Conservation (phyloP, 2,797 vertebrate genomes). For the Crocidura indochinensis region DNA sequence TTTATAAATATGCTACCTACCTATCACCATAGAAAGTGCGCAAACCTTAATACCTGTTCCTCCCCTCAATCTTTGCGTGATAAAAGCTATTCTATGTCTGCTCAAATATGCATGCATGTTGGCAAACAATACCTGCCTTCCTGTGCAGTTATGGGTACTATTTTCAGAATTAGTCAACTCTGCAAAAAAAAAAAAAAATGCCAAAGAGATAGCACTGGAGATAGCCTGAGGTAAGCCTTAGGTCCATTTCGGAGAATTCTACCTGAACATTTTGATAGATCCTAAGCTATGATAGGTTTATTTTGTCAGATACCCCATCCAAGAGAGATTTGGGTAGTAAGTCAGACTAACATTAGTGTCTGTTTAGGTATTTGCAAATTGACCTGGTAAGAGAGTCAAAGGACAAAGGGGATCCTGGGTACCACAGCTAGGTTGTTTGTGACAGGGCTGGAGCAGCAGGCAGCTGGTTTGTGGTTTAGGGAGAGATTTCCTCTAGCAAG, state of each 20-base stretch:
- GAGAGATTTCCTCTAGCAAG: neutral
- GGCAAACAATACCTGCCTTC: neutral
- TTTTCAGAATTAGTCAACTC: neutral
- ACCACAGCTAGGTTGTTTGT: neutral
- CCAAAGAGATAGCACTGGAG: neutral
- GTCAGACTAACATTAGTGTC: fast-evolving
- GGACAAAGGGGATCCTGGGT: neutral
- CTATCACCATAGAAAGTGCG: neutral
- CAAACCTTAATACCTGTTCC: neutral
- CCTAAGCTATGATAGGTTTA: neutral
- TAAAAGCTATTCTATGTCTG: neutral
- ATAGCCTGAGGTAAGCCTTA: neutral
- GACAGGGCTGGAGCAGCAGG: fast-evolving
- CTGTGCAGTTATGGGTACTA: neutral
- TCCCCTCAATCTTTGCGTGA: neutral
- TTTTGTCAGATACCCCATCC: neutral
- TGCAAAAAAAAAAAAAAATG: neutral
- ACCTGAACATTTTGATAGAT: neutral
- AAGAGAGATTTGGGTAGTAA: neutral
- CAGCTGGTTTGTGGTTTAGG: neutral
- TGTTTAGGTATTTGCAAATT: neutral
- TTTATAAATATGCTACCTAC: neutral
- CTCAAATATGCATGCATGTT: neutral
- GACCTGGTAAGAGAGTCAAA: neutral
- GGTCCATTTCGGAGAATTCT: neutral